Conservation (phyloP, 2,888 invertebrate species). For the Acronicta psi region DNA sequence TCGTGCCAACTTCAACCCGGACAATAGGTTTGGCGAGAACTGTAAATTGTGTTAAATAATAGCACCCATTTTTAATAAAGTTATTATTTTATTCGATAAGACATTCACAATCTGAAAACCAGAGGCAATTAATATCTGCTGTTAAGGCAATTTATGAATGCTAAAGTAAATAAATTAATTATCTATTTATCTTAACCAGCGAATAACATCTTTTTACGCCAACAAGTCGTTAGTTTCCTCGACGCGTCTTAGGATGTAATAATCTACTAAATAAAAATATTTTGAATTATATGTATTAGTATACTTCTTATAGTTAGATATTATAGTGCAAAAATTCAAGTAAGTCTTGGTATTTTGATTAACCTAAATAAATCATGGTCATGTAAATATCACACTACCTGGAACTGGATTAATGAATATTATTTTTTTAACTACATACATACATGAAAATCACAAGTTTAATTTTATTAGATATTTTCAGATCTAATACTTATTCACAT, state of each 20-base stretch:
- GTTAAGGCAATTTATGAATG: slow-evolving; percentile 84
- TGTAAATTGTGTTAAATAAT: background rate
- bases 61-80: slow-evolving; percentile 68
- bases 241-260: slow-evolving; percentile 62
- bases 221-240: slow-evolving; percentile 74
- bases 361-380: slow-evolving; percentile 73
- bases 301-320: slow-evolving; percentile 72
- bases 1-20: too few species aligned
- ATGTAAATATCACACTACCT: slow-evolving; percentile 63
- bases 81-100: slow-evolving; percentile 86
- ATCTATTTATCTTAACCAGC: slow-evolving; percentile 76
- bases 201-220: slow-evolving; percentile 71
- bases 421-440: slow-evolving; percentile 31
- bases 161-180: slow-evolving; percentile 85
- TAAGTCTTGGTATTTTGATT: slow-evolving; percentile 74
- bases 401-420: slow-evolving; percentile 42
- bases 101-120: slow-evolving; percentile 85
- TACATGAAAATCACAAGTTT: slow-evolving; percentile 45
- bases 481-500: slow-evolving; percentile 56
- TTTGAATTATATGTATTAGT: slow-evolving; percentile 67
- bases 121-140: slow-evolving; percentile 82
- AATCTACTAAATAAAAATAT: slow-evolving; percentile 70
- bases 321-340: slow-evolving; percentile 72
- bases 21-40: too few species aligned
- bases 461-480: slow-evolving; percentile 51